These are phyloP conservation scores for Amblyteles armatorius DNA, from an alignment of 2,888 invertebrate species.

Conservation along the genomic window DNA sequence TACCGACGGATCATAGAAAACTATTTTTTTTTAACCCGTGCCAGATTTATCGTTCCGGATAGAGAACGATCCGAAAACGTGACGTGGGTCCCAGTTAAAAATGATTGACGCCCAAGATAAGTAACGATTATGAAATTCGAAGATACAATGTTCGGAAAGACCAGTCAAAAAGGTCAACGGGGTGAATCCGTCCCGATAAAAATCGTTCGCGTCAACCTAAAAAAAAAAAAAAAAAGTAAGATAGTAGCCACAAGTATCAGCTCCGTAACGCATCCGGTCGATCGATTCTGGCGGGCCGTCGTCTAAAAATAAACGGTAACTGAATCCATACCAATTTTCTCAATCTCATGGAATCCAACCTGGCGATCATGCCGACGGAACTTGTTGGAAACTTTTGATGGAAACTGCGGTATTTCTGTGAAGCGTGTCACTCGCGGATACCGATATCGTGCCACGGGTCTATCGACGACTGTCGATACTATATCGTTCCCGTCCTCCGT, in stretches of 20 bases:
- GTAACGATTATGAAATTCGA: neutral
- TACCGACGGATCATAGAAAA: too few relatives aligned
- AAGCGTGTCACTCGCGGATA: slow-evolving; percentile 25
- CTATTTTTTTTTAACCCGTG: too few relatives aligned
- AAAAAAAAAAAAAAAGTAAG: neutral
- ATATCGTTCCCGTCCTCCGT: slow-evolving; percentile 34
- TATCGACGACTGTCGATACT: slow-evolving; percentile 53
- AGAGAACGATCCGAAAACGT: neutral
- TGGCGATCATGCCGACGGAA: slow-evolving; percentile 33
- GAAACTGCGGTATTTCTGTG: neutral
- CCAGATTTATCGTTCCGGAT: too few relatives aligned
- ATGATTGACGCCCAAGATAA: neutral
- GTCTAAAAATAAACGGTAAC: slow-evolving; percentile 9
- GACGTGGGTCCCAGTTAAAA: neutral
- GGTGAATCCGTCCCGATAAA: slow-evolving; percentile 27
- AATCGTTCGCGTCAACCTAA: neutral
- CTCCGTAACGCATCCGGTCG: neutral
- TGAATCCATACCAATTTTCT: slow-evolving; percentile 62
- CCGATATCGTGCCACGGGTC: slow-evolving; percentile 39
- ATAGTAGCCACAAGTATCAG: neutral
- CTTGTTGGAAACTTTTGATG: neutral
- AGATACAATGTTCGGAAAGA: slow-evolving; percentile 22
- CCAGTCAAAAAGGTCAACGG: slow-evolving; percentile 45
- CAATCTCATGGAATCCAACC: slow-evolving; percentile 58
- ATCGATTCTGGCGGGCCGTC: neutral